These are phyloP conservation scores for Aphaenogaster ashmeadi DNA, from an alignment of 1,140 invertebrate species.

Conservation along the genomic window DNA sequence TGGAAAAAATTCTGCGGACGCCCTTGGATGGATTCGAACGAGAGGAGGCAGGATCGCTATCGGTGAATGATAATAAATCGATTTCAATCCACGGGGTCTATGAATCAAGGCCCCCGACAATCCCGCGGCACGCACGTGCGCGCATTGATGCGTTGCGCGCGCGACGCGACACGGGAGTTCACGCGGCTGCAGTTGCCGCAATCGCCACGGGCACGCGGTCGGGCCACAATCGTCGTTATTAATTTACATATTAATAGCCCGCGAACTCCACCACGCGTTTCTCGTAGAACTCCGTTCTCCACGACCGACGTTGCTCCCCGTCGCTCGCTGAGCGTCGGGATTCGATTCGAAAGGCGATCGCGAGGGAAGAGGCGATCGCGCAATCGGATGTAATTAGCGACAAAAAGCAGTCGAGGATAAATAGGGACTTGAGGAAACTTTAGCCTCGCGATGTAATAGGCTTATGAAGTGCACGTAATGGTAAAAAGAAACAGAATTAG, in stretches of 20 bases:
- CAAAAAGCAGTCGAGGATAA: background rate
- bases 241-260: conserved; percentile 68
- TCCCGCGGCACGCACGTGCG: conserved; percentile 7
- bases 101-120: conserved; percentile 37
- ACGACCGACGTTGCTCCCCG: conserved; percentile 3
- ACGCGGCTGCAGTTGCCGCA: conserved; percentile 40
- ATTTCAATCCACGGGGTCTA: conserved; percentile 49
- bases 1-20: too few relatives aligned
- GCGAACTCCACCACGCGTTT: background rate
- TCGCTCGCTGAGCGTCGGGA: background rate
- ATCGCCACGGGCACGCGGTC: background rate
- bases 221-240: conserved; percentile 52
- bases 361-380: conserved; percentile 1
- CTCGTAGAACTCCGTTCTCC: conserved; percentile 20
- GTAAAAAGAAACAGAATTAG: background rate
- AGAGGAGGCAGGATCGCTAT: background rate
- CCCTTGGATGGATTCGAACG: too few relatives aligned
- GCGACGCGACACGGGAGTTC: background rate
- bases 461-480: background rate
- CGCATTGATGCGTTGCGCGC: background rate
- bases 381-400: conserved; percentile 6
- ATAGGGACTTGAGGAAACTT: background rate
- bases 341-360: conserved; percentile 35
- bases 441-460: background rate
- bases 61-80: conserved; percentile 52